A percentile compares a stretch with the other conserved stretches of the same genome.
Evolutionary conservation across 2,888 invertebrate genomes (phyloP).

Genomic region (Agrochola lychnidis): DNA sequence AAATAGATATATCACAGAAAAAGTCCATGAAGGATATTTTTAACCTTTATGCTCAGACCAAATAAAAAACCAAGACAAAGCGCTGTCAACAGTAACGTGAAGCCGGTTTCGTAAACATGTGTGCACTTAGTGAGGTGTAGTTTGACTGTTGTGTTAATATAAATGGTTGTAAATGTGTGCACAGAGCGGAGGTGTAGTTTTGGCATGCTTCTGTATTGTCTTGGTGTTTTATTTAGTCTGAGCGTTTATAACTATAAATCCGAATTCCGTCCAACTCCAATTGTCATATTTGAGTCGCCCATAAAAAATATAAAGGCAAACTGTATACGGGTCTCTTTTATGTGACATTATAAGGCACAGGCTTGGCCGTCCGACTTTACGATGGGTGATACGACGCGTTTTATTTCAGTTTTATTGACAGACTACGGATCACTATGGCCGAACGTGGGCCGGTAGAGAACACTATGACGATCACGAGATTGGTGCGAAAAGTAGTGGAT

Average conservation of each 20-base stretch:
- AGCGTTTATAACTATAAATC: slow-evolving; percentile 36
- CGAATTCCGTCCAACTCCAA: slow-evolving; percentile 48
- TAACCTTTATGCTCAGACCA: too few relatives aligned
- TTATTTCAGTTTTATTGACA: slow-evolving; percentile 83
- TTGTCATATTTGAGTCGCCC: slow-evolving; percentile 71
- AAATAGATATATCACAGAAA: too few relatives aligned
- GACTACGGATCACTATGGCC: slow-evolving; percentile 65
- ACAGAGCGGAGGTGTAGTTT: too few relatives aligned
- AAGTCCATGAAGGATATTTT: too few relatives aligned
- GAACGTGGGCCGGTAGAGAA: slow-evolving; percentile 22
- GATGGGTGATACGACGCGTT: slow-evolving; percentile 73
- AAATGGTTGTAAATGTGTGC: too few relatives aligned
- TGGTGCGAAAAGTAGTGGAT: neutral
- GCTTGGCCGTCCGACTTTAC: slow-evolving; percentile 76
- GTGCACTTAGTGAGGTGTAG: too few relatives aligned
- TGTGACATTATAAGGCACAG: slow-evolving; percentile 81
- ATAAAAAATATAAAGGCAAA: slow-evolving; percentile 80
- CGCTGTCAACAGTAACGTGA: too few relatives aligned
- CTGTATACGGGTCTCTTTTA: slow-evolving; percentile 83
- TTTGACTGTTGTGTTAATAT: too few relatives aligned
- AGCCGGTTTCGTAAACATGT: too few relatives aligned
- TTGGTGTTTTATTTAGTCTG: too few relatives aligned
- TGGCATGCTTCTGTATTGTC: too few relatives aligned
- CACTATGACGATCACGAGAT: slow-evolving; percentile 10
- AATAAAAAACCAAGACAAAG: too few relatives aligned